A percentile compares a stretch with the other conserved stretches of the same genome.
Conservation (phyloP, 2,888 invertebrate genomes). For the Andrena hattorfiana region DNA sequence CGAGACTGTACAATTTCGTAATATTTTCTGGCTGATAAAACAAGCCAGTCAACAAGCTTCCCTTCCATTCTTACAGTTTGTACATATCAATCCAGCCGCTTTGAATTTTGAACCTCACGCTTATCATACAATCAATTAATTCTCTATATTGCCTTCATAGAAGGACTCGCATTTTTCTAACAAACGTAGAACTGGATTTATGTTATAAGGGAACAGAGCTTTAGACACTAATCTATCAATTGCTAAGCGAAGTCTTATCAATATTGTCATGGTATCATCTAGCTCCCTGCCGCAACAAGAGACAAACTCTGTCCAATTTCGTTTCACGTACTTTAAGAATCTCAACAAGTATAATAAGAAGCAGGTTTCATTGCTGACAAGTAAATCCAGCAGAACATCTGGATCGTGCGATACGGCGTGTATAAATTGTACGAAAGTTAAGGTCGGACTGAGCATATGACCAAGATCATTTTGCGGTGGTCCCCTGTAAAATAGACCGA, state of each 20-base stretch:
- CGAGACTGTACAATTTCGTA: conserved; percentile 62
- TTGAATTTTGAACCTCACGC: conserved; percentile 46
- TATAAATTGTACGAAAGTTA: conserved; percentile 95
- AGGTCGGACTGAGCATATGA: conserved; percentile 93
- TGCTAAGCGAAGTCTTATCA: conserved; percentile 92
- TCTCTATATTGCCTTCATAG: conserved; percentile 93
- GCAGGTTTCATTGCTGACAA: conserved; percentile 96
- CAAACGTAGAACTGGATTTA: conserved; percentile 93
- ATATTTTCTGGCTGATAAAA: conserved; percentile 56
- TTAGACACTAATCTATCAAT: conserved; percentile 93
- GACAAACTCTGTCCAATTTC: conserved; percentile 94
- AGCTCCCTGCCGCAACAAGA: conserved; percentile 90
- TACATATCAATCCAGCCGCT: conserved; percentile 54
- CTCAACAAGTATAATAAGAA: conserved; percentile 93
- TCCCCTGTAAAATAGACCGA: conserved; percentile 93
- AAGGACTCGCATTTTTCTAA: conserved; percentile 94
- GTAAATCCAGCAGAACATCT: conserved; percentile 92
- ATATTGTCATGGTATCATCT: conserved; percentile 93
- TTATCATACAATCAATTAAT: conserved; percentile 85
- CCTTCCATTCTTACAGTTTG: conserved; percentile 63
- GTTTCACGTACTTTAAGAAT: conserved; percentile 93
- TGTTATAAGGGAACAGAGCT: conserved; percentile 95
- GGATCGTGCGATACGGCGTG: conserved; percentile 93
- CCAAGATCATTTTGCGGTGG: conserved; percentile 93
- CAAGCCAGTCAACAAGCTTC: conserved; percentile 32